Conservation (phyloP, 2,888 invertebrate genomes). For the Heteromurus nitidus region DNA sequence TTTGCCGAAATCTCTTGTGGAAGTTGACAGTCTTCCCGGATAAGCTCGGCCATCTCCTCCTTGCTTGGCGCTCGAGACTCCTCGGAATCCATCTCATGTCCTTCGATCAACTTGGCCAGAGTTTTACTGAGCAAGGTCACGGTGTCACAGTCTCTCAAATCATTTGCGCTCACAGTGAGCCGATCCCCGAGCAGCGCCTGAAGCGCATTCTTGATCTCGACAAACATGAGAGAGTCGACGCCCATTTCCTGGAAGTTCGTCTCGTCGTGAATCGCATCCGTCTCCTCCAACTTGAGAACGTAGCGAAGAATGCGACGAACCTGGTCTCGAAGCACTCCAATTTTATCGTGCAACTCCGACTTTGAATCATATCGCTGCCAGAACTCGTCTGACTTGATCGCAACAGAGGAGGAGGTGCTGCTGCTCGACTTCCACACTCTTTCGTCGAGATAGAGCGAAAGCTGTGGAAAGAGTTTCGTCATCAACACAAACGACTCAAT, state of each 20-base stretch:
- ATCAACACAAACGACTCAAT: constrained; percentile 43
- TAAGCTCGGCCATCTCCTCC: constrained; percentile 31
- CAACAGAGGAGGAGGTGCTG: not conserved
- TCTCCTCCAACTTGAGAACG: constrained; percentile 25
- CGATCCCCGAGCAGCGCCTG: constrained; percentile 44
- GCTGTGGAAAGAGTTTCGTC: constrained; percentile 30
- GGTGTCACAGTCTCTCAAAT: constrained; percentile 40
- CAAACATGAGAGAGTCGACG: constrained; percentile 43
- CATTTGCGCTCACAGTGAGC: constrained; percentile 16
- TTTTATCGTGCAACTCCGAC: not conserved
- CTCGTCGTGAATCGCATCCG: constrained; percentile 15
- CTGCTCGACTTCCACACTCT: constrained; percentile 34
- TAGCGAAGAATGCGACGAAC: not conserved
- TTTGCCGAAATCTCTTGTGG: not conserved
- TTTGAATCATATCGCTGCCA: constrained; percentile 62
- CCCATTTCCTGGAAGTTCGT: constrained; percentile 47
- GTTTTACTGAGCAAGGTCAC: not conserved
- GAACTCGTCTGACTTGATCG: constrained; percentile 41
- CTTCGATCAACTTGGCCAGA: constrained; percentile 36
- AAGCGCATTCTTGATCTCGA: constrained; percentile 48
- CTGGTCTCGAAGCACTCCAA: constrained; percentile 2
- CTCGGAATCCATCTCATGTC: constrained; percentile 4
- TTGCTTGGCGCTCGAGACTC: not conserved
- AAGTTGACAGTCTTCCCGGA: constrained; percentile 34
- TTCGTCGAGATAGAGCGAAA: constrained; percentile 55